phyloP scores from a whole-genome alignment of 2,113 vertebrate species.

The Alethe diademata region DNA sequence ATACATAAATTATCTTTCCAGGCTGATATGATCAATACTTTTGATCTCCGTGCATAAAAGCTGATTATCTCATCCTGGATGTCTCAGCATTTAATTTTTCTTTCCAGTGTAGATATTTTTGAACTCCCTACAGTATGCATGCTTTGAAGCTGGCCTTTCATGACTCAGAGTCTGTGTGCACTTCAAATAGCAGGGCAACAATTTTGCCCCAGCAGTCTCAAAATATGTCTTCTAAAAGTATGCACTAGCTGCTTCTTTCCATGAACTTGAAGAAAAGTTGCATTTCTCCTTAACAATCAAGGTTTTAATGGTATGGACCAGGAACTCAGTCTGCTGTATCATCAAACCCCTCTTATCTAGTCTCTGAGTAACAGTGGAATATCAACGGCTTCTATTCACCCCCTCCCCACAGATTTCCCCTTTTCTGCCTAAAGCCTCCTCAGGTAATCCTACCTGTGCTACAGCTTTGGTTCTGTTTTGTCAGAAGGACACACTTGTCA shows the following conservation, averaged over 20 bases:
- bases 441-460: neutral
- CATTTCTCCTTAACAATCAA: neutral
- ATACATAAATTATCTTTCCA: neutral
- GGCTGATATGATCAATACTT: neutral
- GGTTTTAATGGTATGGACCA: neutral
- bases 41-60: neutral
- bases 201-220: neutral
- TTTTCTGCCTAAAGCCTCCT: neutral
- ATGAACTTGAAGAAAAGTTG: neutral
- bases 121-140: neutral
- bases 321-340: neutral
- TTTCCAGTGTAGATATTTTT: neutral
- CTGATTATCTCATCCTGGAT: neutral
- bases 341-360: neutral
- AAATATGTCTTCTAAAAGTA: neutral
- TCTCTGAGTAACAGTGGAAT: neutral
- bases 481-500: neutral
- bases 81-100: neutral
- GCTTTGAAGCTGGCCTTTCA: neutral
- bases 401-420: neutral
- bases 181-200: neutral
- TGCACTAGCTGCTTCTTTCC: neutral
- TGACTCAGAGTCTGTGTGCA: neutral
- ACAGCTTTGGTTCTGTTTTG: neutral
- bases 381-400: neutral